A percentile compares a stretch with the other conserved stretches of the same genome.
phyloP scores from a whole-genome alignment of 1,140 invertebrate species.

The Muscidifurax raptorellus region DNA sequence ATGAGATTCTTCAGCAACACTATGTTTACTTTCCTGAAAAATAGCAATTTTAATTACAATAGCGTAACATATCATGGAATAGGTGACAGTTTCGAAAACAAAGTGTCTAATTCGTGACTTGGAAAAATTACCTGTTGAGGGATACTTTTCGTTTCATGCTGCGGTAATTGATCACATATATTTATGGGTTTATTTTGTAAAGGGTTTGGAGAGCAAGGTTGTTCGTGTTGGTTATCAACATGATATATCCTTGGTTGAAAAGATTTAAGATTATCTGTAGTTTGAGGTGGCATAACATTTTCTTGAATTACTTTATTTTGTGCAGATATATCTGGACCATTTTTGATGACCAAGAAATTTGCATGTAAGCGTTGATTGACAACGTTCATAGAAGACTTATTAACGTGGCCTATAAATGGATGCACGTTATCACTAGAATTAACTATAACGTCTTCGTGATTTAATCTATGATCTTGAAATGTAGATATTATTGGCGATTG shows the following conservation, averaged over 20 bases:
- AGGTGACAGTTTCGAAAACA: no score
- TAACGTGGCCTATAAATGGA: neutral
- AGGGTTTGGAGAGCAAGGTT: neutral
- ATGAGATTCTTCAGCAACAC: neutral
- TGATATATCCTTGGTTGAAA: neutral
- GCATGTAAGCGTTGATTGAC: neutral
- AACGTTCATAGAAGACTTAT: conserved; percentile 4
- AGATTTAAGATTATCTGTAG: neutral
- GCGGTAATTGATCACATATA: neutral
- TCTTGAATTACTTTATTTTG: neutral
- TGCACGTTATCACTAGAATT: conserved; percentile 19
- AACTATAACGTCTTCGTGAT: neutral
- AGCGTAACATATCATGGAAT: neutral
- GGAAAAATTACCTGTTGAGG: conserved; percentile 18
- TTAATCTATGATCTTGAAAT: conserved; percentile 11
- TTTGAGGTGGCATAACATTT: neutral
- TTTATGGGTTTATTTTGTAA: neutral
- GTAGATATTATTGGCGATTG: conserved; percentile 2
- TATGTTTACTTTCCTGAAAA: conserved; percentile 33
- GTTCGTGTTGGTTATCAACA: neutral
- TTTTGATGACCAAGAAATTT: conserved; percentile 43
- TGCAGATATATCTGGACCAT: conserved; percentile 14
- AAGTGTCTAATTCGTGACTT: neutral
- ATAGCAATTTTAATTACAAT: neutral
- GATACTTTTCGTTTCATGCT: neutral